Base-by-base conservation (phyloP, 2,797 vertebrate genomes). In the Danio albolineatus region DNA sequence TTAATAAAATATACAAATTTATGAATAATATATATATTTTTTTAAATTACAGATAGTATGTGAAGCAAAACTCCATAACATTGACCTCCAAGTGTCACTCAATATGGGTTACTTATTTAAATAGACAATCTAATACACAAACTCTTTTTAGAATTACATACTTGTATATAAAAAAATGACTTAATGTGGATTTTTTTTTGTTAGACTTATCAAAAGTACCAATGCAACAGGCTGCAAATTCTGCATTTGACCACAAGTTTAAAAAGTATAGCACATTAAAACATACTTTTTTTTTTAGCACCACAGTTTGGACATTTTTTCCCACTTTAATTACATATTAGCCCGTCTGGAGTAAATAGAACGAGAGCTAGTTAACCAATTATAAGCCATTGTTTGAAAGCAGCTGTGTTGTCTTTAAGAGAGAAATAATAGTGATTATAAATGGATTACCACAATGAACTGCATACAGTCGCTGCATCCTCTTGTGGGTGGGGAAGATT, bases 381-480 rank as follows among this genome's bases (percentile, higher is more conserved):
- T 12, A 10, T 21, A 61, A 54, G 49, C 1, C 12, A n/a, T 51
- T 62, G 5, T 19, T 41, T 19, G 6, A 41, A 53, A 70, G 48
- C 67, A 54, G 67, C 67, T 64, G 53, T 8, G 39, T 53, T 51
- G n/a, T 19, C 14, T 14, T 69, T 10, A 54, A 38, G 49, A 5
- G 12, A n/a, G 1, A 76, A 54, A 28, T 64, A 28, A 51, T 21
- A 13, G 17, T 16, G 4, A 43, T 41, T 21, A 51, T 64, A 38
- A 64, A 64, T 64, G 10, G 19, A 64, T 17, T 17, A 57, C 39
- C 8, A 39, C 13, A 28, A 56, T 66, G 21, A 66, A 9, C 39
- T 44, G 10, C 21, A 75, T 43, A 53, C 38, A 65, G 73, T 43
- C 10, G 19, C 39, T 57, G 49, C 74, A 66, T 44, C 51, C 62